Evolutionary conservation across 2,797 vertebrate species (phyloP).

Genomic region (Thamnophis elegans): DNA sequence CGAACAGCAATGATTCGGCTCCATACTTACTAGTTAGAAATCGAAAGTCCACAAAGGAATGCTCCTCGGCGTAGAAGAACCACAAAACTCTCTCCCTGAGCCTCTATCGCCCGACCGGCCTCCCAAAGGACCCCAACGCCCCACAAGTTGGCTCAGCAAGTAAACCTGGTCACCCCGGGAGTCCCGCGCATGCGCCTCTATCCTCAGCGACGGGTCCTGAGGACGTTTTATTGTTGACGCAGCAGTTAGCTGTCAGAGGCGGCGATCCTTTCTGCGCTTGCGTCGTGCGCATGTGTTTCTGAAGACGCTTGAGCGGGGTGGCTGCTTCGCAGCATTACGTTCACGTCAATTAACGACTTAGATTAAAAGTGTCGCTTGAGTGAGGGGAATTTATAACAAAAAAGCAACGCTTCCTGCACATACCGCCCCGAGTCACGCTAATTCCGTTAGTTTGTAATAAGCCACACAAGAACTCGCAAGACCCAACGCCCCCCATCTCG

Average conservation of each 20-base stretch:
- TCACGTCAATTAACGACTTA: neutral
- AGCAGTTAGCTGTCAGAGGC: neutral
- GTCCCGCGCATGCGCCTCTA: neutral
- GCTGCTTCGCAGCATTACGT: neutral
- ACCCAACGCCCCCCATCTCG: neutral
- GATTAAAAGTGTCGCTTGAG: neutral
- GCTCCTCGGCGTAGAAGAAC: rapidly evolving
- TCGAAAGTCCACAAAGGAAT: neutral
- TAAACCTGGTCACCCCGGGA: neutral
- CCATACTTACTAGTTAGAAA: neutral
- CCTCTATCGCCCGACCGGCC: too few species aligned
- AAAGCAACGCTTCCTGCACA: neutral
- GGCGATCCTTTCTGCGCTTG: neutral
- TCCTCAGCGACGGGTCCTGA: neutral
- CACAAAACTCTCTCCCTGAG: rapidly evolving
- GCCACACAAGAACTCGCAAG: neutral
- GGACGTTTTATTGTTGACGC: neutral
- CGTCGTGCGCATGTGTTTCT: neutral
- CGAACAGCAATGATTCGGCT: neutral
- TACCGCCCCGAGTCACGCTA: neutral
- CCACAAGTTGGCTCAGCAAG: rapidly evolving
- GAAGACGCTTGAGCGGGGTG: neutral
- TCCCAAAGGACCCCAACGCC: neutral
- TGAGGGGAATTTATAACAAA: neutral
- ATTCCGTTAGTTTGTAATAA: neutral